Conservation (phyloP, 2,797 vertebrate genomes). For the Syndactyla subalaris region DNA sequence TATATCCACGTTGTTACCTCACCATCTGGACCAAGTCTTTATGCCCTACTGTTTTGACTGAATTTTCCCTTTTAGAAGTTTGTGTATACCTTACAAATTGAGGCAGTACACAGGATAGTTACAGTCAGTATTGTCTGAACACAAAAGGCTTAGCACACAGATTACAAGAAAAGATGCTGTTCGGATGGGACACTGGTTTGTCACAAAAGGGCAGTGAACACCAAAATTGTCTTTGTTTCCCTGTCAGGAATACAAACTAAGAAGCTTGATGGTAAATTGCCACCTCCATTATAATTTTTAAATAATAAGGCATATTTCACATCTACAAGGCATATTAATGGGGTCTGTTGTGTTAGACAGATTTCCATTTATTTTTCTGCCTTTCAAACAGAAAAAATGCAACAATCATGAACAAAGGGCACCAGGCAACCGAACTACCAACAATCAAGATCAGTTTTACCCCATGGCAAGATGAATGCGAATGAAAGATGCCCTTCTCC, state of each 20-base stretch:
- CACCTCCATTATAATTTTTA: background rate
- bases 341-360: background rate
- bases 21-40: background rate
- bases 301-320: background rate
- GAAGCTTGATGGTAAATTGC: background rate
- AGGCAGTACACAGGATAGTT: background rate
- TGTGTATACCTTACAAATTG: background rate
- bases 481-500: background rate
- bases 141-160: background rate
- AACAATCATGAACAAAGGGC: background rate
- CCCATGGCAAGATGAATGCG: background rate
- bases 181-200: background rate
- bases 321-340: background rate
- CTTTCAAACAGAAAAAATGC: background rate
- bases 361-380: background rate
- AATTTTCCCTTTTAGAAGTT: background rate
- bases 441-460: slow-evolving; percentile 20
- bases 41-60: fast-evolving
- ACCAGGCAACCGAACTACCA: background rate
- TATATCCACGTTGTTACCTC: background rate
- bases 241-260: background rate
- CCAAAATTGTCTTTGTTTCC: background rate
- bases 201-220: background rate
- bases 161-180: background rate
- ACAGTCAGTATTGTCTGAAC: background rate